Evolutionary conservation across 2,888 invertebrate species (phyloP).

Genomic region (Dinocampus coccinellae): DNA sequence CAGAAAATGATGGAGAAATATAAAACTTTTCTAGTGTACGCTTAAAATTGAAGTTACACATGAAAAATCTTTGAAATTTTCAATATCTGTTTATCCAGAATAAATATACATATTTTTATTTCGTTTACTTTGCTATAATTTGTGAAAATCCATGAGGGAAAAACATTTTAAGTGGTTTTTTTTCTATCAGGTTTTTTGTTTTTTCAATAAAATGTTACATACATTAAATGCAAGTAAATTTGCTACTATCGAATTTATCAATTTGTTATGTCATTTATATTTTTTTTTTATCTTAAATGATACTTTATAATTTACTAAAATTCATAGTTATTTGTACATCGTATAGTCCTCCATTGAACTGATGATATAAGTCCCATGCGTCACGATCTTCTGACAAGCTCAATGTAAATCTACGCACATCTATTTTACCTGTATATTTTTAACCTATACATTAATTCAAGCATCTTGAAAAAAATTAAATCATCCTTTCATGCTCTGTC

Average conservation of each 20-base stretch:
- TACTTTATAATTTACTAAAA: conserved; percentile 24
- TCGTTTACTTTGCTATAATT: background rate
- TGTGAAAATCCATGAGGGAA: conserved; percentile 1
- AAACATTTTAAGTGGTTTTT: conserved; percentile 7
- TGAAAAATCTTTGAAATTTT: background rate
- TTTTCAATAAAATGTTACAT: background rate
- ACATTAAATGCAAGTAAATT: background rate
- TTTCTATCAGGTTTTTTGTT: background rate
- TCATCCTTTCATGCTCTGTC: background rate
- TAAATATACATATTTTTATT: background rate
- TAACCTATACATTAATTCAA: conserved; percentile 18
- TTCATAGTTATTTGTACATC: conserved; percentile 32
- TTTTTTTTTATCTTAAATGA: conserved; percentile 1
- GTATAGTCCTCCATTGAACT: conserved; percentile 22
- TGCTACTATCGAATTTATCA: background rate
- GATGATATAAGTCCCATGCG: conserved; percentile 9
- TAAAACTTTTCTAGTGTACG: background rate
- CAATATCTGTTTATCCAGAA: background rate
- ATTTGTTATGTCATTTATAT: conserved; percentile 4
- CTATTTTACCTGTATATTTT: background rate
- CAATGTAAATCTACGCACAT: background rate
- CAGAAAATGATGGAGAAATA: background rate
- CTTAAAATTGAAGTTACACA: background rate
- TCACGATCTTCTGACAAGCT: background rate
- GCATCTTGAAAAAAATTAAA: conserved; percentile 14